Percentiles rank a stretch among this genome's conserved stretches.
These are phyloP conservation scores for Knipowitschia caucasica DNA, from an alignment of 2,797 vertebrate genomes.

Conservation along the genomic window DNA sequence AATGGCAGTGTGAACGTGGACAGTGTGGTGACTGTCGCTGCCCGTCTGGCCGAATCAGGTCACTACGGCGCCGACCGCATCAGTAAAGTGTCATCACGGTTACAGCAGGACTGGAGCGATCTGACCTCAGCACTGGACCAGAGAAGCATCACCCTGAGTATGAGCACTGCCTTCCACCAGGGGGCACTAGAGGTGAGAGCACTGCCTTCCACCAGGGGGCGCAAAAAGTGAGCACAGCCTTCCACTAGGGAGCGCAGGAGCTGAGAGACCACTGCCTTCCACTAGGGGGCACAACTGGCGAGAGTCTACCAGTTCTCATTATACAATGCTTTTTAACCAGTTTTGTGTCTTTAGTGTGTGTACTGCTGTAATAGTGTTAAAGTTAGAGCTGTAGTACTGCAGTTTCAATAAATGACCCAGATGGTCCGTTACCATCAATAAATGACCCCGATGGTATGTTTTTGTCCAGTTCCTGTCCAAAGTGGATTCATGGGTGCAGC, in stretches of 20 bases:
- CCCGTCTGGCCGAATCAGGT: slow-evolving; percentile 87
- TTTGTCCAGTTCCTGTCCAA: slow-evolving; percentile 68
- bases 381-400: too few species aligned
- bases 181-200: slow-evolving; percentile 92
- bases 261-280: too few species aligned
- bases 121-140: slow-evolving; percentile 91
- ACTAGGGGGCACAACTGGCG: too few species aligned
- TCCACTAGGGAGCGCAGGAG: too few species aligned
- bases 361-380: too few species aligned
- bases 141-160: slow-evolving; percentile 90
- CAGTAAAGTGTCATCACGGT: slow-evolving; percentile 86
- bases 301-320: too few species aligned
- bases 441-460: background rate
- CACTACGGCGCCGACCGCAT: slow-evolving; percentile 95
- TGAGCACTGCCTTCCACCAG: slow-evolving; percentile 95
- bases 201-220: slow-evolving; percentile 95
- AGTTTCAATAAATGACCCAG: too few species aligned
- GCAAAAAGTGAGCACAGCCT: slow-evolving; percentile 94
- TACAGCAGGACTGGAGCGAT: slow-evolving; percentile 96
- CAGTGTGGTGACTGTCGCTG: slow-evolving; percentile 92
- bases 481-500: slow-evolving; percentile 87
- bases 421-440: too few species aligned
- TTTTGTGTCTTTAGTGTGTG: too few species aligned
- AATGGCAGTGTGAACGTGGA: slow-evolving; percentile 98
- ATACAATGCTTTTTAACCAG: too few species aligned